Evolutionary conservation across 2,797 vertebrate genomes (phyloP).

Genomic region (Phoebastria nigripes): DNA sequence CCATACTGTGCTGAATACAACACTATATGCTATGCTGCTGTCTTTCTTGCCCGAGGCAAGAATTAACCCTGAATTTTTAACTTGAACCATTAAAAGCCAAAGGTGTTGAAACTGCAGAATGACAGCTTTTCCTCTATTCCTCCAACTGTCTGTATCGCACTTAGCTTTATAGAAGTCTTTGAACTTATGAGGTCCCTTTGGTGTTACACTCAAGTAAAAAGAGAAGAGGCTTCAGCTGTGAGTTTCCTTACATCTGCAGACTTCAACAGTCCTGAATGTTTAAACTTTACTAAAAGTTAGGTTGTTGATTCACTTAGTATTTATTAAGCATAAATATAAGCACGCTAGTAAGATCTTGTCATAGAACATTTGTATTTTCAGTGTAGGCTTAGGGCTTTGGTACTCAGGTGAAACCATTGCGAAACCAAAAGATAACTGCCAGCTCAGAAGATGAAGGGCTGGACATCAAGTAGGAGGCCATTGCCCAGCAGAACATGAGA

Average conservation of each 20-base stretch:
- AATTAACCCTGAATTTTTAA: slow-evolving; percentile 13
- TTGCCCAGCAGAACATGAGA: neutral
- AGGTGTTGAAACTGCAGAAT: neutral
- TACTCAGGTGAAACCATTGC: neutral
- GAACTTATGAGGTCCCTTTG: neutral
- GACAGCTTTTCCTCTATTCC: neutral
- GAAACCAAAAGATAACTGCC: neutral
- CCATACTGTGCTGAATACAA: neutral
- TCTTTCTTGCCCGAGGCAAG: neutral
- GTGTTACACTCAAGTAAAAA: neutral
- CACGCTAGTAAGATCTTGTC: neutral
- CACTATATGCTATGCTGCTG: neutral
- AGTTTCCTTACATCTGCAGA: neutral
- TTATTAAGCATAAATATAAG: neutral
- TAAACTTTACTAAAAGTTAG: neutral
- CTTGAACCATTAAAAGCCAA: neutral
- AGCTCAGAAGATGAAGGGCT: neutral
- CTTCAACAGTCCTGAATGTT: neutral
- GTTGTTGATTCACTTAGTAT: neutral
- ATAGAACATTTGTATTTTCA: neutral
- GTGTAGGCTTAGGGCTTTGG: neutral
- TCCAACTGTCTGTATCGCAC: neutral
- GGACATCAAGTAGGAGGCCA: neutral
- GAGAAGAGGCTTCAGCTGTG: neutral
- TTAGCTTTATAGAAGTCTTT: neutral